These are phyloP conservation scores for Chiridota heheva DNA, from an alignment of 35 echinoderm and acorn worm species.

Conservation along the genomic window DNA sequence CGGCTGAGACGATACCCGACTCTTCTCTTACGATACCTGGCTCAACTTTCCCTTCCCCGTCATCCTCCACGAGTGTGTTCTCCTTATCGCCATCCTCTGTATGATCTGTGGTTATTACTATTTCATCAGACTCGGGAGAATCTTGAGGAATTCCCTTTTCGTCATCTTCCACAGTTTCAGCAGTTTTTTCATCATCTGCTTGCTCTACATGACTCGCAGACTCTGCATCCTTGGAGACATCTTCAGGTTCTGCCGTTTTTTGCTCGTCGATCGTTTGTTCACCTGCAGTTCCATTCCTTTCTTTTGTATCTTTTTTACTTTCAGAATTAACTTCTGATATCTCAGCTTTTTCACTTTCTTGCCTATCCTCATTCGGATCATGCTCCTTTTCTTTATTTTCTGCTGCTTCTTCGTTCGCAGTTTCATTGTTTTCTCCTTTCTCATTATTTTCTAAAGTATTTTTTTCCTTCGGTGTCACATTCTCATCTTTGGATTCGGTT, in stretches of 20 bases:
- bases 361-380: no score
- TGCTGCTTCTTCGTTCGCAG: not conserved
- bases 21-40: no score
- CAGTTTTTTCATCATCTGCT: not conserved
- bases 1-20: no score
- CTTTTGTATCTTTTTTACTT: not conserved
- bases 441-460: not conserved
- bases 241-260: not conserved
- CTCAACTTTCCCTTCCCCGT: no score
- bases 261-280: slow-evolving; percentile 9
- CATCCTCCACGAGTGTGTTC: no score
- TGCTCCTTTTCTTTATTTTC: no score
- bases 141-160: not conserved
- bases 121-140: no score
- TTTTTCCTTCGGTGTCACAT: not conserved
- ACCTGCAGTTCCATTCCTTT: slow-evolving; percentile 1
- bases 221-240: not conserved
- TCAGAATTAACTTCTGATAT: not conserved
- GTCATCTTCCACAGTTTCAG: not conserved
- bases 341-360: not conserved
- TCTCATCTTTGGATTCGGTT: not conserved
- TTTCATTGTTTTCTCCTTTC: slow-evolving; percentile 6
- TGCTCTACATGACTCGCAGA: not conserved
- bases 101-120: no score
- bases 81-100: no score